Conservation (phyloP, 2,113 vertebrate genomes). For the Lepisosteus osseus region DNA sequence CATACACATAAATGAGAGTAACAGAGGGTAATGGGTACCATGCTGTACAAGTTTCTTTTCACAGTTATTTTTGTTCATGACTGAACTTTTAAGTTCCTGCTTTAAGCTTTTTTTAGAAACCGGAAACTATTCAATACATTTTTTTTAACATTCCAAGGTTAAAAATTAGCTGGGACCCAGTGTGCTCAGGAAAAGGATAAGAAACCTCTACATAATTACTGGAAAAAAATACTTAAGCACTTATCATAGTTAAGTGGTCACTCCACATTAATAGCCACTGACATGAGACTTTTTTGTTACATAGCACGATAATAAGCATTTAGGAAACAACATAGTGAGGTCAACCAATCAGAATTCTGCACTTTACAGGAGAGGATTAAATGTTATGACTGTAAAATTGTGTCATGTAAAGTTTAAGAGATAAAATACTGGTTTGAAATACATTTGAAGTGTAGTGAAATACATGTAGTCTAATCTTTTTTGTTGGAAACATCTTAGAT, state of each 20-base stretch:
- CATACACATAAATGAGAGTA: constrained; percentile 1
- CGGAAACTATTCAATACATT: constrained; percentile 2
- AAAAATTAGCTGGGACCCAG: background rate
- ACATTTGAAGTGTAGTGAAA: too few relatives aligned
- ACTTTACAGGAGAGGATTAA: background rate
- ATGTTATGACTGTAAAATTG: background rate
- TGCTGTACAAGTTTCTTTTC: background rate
- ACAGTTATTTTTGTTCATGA: constrained; percentile 7
- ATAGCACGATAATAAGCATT: constrained; percentile 10
- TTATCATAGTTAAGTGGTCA: too few relatives aligned
- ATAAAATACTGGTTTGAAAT: too few relatives aligned
- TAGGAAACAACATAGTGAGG: background rate
- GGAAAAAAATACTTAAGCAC: too few relatives aligned
- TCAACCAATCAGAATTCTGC: background rate
- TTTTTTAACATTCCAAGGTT: background rate
- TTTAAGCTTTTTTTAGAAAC: background rate
- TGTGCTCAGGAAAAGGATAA: background rate
- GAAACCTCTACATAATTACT: background rate
- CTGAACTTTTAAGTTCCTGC: background rate
- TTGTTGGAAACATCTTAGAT: too few relatives aligned
- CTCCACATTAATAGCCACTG: background rate
- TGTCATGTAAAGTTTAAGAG: too few relatives aligned
- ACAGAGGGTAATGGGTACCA: constrained; percentile 4
- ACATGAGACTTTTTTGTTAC: background rate
- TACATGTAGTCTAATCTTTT: too few relatives aligned